These are phyloP conservation scores for Pandemis cinnamomeana DNA, from an alignment of 2,888 invertebrate genomes.

Conservation along the genomic window DNA sequence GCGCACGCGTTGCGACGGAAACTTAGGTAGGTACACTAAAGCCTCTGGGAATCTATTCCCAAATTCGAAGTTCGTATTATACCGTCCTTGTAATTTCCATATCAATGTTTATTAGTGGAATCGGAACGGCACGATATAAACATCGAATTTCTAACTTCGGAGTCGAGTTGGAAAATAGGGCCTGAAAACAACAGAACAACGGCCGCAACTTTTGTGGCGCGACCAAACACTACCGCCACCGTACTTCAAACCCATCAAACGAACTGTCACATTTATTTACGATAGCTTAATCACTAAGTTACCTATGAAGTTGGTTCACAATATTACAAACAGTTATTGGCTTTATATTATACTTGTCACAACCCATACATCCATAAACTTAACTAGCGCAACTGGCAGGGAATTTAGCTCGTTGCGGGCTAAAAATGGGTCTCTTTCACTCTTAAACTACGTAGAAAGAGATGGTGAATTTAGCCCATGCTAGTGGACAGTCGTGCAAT, in stretches of 20 bases:
- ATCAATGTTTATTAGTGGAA: no score
- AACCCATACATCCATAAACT: conserved; percentile 25
- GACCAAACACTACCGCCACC: not conserved
- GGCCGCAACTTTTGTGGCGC: not conserved
- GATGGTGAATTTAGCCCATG: not conserved
- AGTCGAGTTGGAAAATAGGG: no score
- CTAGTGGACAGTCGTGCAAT: conserved; percentile 11
- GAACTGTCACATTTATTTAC: conserved; percentile 1
- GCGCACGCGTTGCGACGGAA: no score
- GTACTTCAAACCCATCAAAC: not conserved
- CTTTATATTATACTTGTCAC: conserved; percentile 30
- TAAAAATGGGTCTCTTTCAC: not conserved
- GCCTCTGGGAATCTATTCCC: no score
- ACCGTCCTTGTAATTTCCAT: no score
- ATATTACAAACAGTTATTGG: conserved; percentile 8
- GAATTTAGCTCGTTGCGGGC: not conserved
- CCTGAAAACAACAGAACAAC: not conserved
- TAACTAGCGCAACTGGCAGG: not conserved
- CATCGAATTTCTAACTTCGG: no score
- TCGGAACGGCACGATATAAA: no score
- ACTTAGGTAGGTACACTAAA: no score
- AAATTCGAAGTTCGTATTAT: no score
- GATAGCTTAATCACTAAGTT: not conserved
- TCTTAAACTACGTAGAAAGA: not conserved
- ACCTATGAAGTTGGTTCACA: conserved; percentile 9